A percentile compares a stretch with the other conserved stretches of the same genome.
phyloP scores from a whole-genome alignment of 2,113 vertebrate species.

The Asarcornis scutulata region DNA sequence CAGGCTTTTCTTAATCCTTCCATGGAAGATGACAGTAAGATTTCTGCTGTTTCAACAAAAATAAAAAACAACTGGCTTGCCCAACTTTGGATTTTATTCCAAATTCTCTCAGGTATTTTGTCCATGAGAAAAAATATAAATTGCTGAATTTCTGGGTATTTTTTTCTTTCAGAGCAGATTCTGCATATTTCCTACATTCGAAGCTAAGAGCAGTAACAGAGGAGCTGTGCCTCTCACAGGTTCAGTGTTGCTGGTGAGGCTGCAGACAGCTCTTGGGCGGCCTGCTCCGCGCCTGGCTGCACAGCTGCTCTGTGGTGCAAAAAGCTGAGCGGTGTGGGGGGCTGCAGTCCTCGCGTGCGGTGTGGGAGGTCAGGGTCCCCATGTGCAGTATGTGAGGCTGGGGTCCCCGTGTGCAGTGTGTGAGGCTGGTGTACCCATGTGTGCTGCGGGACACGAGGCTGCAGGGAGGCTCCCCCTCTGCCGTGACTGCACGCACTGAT shows the following conservation, averaged over 20 bases:
- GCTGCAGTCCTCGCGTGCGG: too few species aligned
- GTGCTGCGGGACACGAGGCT: too few species aligned
- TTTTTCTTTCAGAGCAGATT: not conserved
- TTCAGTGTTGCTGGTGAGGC: not conserved
- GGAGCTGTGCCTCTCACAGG: not conserved
- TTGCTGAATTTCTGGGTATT: not conserved
- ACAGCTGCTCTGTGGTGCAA: too few species aligned
- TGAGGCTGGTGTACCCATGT: too few species aligned
- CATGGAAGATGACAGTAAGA: not conserved
- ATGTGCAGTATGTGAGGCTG: too few species aligned
- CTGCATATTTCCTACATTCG: not conserved
- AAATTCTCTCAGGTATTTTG: not conserved
- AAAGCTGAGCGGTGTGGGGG: too few species aligned
- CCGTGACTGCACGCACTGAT: rapidly evolving
- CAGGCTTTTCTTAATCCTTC: not conserved
- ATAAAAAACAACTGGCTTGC: not conserved
- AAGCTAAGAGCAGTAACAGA: not conserved
- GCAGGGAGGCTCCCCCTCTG: too few species aligned
- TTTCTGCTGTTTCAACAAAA: not conserved
- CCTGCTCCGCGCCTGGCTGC: too few species aligned
- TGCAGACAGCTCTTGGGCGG: not conserved
- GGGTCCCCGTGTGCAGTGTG: too few species aligned
- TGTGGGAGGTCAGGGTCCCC: too few species aligned
- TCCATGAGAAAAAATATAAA: not conserved
- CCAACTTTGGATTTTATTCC: not conserved